Conservation (phyloP, 2,888 invertebrate species). For the Scaptomyza tumidula region DNA sequence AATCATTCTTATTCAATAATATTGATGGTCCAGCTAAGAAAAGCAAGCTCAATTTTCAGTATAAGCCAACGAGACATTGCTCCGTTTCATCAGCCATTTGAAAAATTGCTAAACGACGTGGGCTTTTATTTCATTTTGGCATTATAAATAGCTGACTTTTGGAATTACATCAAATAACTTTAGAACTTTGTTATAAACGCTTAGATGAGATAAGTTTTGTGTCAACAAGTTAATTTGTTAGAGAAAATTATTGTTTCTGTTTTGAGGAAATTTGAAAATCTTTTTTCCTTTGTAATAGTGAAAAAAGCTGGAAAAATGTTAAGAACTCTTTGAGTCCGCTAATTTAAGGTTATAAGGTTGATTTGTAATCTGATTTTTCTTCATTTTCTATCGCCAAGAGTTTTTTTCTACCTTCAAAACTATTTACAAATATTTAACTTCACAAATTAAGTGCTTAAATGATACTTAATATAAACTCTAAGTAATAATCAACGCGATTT, state of each 20-base stretch:
- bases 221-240: background rate
- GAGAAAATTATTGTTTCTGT: background rate
- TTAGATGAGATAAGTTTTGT: background rate
- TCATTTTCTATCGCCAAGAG: no score
- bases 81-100: conserved; percentile 31
- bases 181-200: background rate
- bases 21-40: conserved; percentile 41
- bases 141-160: conserved; percentile 17
- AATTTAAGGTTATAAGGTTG: no score
- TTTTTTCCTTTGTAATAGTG: no score
- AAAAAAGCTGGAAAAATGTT: no score
- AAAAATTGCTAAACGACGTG: conserved; percentile 51
- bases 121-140: conserved; percentile 8
- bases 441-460: no score
- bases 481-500: no score
- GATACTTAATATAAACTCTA: no score
- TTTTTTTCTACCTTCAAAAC: no score
- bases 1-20: conserved; percentile 32
- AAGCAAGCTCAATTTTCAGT: conserved; percentile 21
- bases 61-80: conserved; percentile 20
- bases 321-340: no score
- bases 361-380: no score
- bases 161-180: conserved; percentile 4
- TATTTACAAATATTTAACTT: no score
- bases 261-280: no score